A percentile compares a stretch with the other conserved stretches of the same genome.
These are phyloP conservation scores for Amorpha juglandis DNA, from an alignment of 2,888 invertebrate genomes.

Conservation along the genomic window DNA sequence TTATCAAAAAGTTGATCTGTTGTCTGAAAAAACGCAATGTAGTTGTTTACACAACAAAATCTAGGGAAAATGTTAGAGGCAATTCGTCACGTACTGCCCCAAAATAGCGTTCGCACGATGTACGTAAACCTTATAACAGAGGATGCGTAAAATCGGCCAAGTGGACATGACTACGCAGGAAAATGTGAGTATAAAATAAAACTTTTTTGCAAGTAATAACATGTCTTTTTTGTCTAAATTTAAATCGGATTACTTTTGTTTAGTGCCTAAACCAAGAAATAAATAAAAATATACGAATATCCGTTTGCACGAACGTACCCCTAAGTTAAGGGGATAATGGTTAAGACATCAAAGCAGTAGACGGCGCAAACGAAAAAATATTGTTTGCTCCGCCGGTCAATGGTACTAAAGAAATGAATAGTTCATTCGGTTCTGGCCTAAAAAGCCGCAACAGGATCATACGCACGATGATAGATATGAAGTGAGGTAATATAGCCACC, in stretches of 20 bases:
- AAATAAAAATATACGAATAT: too few relatives aligned
- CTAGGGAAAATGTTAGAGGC: background rate
- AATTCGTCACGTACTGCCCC: background rate
- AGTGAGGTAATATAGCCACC: conserved; percentile 20
- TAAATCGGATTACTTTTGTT: background rate
- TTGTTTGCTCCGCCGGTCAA: background rate
- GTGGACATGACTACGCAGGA: background rate
- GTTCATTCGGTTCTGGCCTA: background rate
- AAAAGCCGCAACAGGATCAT: background rate
- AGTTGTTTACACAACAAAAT: background rate
- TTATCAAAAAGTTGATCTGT: background rate
- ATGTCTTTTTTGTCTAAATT: background rate
- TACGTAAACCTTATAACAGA: background rate
- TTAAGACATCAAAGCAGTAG: background rate
- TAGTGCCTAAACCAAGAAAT: too few relatives aligned
- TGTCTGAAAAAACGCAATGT: background rate
- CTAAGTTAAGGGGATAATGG: background rate
- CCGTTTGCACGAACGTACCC: background rate
- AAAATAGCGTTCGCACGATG: background rate
- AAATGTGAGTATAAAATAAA: background rate
- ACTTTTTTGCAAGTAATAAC: background rate
- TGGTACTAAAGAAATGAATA: background rate
- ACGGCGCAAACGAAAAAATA: background rate
- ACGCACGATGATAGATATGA: conserved; percentile 6
- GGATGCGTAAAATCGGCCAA: background rate